phyloP scores from a whole-genome alignment of 2,888 invertebrate species.

The Drosophila multiciliata region DNA sequence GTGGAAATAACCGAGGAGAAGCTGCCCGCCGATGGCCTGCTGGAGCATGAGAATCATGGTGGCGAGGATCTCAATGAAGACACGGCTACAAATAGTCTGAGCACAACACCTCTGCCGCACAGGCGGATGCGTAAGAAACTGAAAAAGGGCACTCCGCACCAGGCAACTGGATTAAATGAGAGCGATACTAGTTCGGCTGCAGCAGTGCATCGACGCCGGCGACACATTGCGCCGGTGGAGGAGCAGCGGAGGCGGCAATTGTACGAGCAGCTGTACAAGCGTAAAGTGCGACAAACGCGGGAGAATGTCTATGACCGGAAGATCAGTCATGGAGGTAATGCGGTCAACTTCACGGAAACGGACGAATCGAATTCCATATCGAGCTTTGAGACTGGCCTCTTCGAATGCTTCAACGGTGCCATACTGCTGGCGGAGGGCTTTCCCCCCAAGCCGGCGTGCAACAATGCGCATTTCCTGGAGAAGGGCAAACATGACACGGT shows the following conservation, averaged over 20 bases:
- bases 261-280: constrained; percentile 77
- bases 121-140: constrained; percentile 62
- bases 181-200: background rate
- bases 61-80: constrained; percentile 81
- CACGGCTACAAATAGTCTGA: constrained; percentile 8
- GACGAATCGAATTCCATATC: constrained; percentile 90
- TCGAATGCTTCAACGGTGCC: constrained; percentile 91
- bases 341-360: constrained; percentile 86
- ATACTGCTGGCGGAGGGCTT: constrained; percentile 91
- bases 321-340: constrained; percentile 91
- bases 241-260: constrained; percentile 71
- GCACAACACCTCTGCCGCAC: constrained; percentile 10
- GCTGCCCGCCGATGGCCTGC: constrained; percentile 51
- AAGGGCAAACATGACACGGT: constrained; percentile 88
- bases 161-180: constrained; percentile 5
- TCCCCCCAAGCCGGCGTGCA: constrained; percentile 89
- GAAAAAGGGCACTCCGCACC: constrained; percentile 68
- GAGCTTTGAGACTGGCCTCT: constrained; percentile 92
- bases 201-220: constrained; percentile 8
- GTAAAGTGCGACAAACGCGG: constrained; percentile 81
- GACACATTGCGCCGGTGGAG: constrained; percentile 4
- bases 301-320: constrained; percentile 89
- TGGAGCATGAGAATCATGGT: constrained; percentile 83
- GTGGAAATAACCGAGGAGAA: constrained; percentile 85
- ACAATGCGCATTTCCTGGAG: constrained; percentile 89